These are phyloP conservation scores for Erebia palarica DNA, from an alignment of 2,888 invertebrate species.

Conservation along the genomic window DNA sequence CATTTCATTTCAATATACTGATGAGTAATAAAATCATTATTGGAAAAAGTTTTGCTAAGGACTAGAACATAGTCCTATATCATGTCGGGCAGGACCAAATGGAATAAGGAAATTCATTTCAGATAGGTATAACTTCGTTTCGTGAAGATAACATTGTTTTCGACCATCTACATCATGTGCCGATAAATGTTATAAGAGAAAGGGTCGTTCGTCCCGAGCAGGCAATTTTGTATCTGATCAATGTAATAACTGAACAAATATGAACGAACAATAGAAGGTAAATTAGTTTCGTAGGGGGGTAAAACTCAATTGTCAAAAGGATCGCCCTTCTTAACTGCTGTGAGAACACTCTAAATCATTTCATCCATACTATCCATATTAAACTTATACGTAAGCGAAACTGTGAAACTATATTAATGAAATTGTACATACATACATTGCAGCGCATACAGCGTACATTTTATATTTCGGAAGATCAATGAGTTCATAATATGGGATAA, in stretches of 20 bases:
- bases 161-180: constrained; percentile 37
- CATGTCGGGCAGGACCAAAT: neutral
- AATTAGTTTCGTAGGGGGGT: constrained; percentile 72
- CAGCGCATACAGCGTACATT: too few species aligned
- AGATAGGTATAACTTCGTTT: constrained; percentile 43
- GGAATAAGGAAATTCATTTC: constrained; percentile 34
- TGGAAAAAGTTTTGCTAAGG: too few species aligned
- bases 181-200: constrained; percentile 60
- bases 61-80: neutral
- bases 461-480: too few species aligned
- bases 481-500: too few species aligned
- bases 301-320: constrained; percentile 65
- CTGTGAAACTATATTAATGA: too few species aligned
- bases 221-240: constrained; percentile 73
- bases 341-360: neutral
- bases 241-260: constrained; percentile 75
- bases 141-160: constrained; percentile 48
- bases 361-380: neutral
- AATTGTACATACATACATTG: too few species aligned
- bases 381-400: too few species aligned
- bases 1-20: too few species aligned
- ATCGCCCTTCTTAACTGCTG: constrained; percentile 28
- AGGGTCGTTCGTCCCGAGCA: constrained; percentile 53
- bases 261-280: constrained; percentile 73
- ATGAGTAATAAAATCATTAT: too few species aligned